A percentile compares a stretch with the other conserved stretches of the same genome.
phyloP scores from a whole-genome alignment of 2,888 invertebrate genomes.

The Leistus spinibarbis region DNA sequence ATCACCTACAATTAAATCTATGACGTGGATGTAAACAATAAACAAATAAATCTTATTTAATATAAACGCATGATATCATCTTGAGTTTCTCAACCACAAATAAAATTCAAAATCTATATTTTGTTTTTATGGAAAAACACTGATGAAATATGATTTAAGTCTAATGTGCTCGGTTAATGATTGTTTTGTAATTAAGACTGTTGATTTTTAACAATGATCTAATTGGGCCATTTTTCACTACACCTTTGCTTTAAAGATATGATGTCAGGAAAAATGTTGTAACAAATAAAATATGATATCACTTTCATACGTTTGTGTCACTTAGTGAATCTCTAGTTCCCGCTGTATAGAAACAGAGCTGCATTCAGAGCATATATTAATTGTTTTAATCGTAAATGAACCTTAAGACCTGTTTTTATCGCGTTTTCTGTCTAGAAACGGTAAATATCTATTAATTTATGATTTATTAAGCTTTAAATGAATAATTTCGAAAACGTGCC shows the following conservation, averaged over 20 bases:
- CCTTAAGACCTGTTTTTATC: no score
- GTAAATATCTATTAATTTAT: no score
- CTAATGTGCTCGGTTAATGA: no score
- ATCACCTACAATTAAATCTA: neutral
- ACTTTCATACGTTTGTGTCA: neutral
- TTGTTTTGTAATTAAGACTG: neutral
- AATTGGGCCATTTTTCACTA: neutral
- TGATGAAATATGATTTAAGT: no score
- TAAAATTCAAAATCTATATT: neutral
- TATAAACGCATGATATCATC: neutral
- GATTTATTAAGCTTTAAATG: no score
- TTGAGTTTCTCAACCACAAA: neutral
- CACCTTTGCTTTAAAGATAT: neutral
- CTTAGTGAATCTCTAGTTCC: neutral
- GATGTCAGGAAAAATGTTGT: neutral
- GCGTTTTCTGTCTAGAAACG: no score
- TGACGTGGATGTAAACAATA: neutral
- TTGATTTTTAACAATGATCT: neutral
- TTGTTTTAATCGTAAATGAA: no score
- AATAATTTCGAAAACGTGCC: no score
- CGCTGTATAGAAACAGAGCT: no score
- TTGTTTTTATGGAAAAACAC: neutral
- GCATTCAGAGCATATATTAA: no score
- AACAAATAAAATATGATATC: neutral
- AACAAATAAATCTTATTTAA: neutral